Conservation (phyloP, 2,113 vertebrate species). For the Pongo pygmaeus region DNA sequence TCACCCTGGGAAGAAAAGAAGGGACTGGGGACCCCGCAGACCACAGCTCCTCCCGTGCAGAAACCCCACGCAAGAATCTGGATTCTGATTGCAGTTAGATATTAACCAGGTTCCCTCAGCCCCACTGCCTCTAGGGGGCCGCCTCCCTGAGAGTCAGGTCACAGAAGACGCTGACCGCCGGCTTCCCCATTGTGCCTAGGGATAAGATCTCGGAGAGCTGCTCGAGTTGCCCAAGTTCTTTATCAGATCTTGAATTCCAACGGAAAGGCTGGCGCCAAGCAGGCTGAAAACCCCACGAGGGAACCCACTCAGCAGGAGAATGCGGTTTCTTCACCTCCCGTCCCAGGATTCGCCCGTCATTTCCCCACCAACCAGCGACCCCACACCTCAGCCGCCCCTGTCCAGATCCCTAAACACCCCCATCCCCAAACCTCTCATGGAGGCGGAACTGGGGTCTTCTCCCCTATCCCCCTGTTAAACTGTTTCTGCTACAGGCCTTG, state of each 20-base stretch:
- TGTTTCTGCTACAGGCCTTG: no score
- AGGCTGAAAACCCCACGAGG: neutral
- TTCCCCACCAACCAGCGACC: neutral
- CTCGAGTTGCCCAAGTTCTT: neutral
- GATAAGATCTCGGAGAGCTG: neutral
- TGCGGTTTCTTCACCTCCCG: neutral
- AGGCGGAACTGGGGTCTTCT: no score
- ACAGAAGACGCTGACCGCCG: neutral
- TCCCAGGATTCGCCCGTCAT: neutral
- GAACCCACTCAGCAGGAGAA: neutral
- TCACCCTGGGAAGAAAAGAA: neutral
- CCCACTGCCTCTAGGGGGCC: neutral
- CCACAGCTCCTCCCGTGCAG: neutral
- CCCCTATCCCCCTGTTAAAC: no score
- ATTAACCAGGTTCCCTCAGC: no score
- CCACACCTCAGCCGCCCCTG: neutral
- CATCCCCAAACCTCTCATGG: no score
- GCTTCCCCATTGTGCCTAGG: no score
- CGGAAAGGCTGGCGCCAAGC: neutral
- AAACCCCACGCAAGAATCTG: neutral
- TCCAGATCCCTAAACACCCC: no score
- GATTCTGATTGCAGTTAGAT: no score
- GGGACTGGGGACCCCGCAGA: neutral
- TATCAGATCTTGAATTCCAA: neutral
- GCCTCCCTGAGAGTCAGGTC: no score